These are phyloP conservation scores for Suricata suricatta DNA, from an alignment of 2,113 vertebrate species.

Conservation along the genomic window DNA sequence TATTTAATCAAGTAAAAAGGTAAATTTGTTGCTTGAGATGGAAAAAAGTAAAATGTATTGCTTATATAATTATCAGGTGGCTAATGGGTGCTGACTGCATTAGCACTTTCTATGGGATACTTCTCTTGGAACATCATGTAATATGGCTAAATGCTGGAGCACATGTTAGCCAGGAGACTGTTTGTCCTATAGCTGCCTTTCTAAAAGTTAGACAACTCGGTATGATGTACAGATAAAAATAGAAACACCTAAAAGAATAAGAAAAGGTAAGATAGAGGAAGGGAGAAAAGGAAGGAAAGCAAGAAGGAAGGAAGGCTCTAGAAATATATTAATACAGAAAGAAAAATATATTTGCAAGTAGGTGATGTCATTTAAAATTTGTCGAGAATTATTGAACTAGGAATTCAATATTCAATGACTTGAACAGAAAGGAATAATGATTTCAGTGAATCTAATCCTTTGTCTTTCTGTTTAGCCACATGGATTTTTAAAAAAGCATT, in stretches of 20 bases:
- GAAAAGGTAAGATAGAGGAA: neutral
- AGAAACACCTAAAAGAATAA: neutral
- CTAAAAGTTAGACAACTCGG: neutral
- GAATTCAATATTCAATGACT: neutral
- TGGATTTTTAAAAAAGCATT: neutral
- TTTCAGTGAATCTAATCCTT: neutral
- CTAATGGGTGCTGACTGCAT: neutral
- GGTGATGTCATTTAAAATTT: neutral
- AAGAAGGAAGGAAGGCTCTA: neutral
- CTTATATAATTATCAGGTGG: neutral
- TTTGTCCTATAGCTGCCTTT: neutral
- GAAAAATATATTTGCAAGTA: neutral
- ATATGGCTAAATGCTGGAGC: neutral
- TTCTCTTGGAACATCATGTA: neutral
- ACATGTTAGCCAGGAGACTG: neutral
- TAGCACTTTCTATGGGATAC: neutral
- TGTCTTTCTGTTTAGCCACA: neutral
- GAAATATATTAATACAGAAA: neutral
- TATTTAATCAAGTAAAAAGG: slow-evolving; percentile 9
- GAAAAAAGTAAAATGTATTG: neutral
- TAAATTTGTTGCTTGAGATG: neutral
- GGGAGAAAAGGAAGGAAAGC: neutral
- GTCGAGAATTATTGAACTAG: neutral
- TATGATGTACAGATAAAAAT: neutral
- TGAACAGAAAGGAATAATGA: neutral